These are phyloP conservation scores for Pocillopora damicornis DNA, from an alignment of 64 coral and sea anemone species.

Conservation along the genomic window DNA sequence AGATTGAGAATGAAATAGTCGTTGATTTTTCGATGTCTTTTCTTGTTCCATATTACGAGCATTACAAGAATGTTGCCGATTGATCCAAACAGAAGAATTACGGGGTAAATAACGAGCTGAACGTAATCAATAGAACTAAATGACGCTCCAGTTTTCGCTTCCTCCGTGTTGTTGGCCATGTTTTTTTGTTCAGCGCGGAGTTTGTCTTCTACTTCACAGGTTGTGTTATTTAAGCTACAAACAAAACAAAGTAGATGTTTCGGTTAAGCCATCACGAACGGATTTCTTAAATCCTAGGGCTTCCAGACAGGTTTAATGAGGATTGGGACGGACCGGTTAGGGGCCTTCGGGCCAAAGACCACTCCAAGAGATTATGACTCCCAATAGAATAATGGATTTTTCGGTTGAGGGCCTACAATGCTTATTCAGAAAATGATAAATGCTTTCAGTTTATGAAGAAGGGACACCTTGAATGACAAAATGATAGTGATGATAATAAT, in stretches of 20 bases:
- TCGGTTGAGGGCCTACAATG: too few species aligned
- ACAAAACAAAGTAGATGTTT: not conserved
- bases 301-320: too few species aligned
- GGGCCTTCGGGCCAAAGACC: too few species aligned
- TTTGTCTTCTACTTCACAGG: not conserved
- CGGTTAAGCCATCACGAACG: too few species aligned
- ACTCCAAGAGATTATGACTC: too few species aligned
- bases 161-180: not conserved
- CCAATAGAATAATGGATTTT: too few species aligned
- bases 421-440: too few species aligned
- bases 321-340: too few species aligned
- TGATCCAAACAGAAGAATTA: slow-evolving; percentile 59
- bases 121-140: slow-evolving; percentile 37
- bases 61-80: slow-evolving; percentile 74
- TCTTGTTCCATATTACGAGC: slow-evolving; percentile 66
- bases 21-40: slow-evolving; percentile 56
- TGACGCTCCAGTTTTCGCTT: not conserved
- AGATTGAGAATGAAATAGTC: slow-evolving; percentile 79
- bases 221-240: not conserved
- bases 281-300: too few species aligned
- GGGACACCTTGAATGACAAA: too few species aligned
- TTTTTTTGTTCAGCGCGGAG: not conserved
- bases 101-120: slow-evolving; percentile 46
- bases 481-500: too few species aligned
- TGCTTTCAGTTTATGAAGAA: too few species aligned